These are phyloP conservation scores for Ceyx cyanopectus DNA, from an alignment of 2,113 vertebrate species.

Conservation along the genomic window DNA sequence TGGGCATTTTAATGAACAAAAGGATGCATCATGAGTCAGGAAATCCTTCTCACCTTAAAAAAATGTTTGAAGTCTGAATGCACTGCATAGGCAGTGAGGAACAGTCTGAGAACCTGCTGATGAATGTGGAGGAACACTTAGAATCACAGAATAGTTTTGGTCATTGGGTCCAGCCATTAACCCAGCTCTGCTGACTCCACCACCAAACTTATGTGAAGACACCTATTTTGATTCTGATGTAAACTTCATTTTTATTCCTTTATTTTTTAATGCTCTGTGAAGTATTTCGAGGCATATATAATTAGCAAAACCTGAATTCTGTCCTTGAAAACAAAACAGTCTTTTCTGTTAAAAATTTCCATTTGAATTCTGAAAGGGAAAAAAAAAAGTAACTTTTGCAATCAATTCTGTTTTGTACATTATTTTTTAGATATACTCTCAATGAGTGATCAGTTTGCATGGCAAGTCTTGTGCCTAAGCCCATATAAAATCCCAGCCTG, in stretches of 20 bases:
- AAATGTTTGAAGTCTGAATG: neutral
- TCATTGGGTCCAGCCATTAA: neutral
- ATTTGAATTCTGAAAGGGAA: neutral
- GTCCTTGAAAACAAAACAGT: neutral
- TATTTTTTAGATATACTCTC: neutral
- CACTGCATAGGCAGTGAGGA: neutral
- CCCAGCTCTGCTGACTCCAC: neutral
- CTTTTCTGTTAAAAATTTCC: rapidly evolving
- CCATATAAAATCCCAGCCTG: neutral
- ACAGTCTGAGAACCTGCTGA: neutral
- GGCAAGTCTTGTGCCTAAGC: neutral
- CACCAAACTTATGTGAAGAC: neutral
- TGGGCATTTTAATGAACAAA: neutral
- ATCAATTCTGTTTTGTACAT: neutral
- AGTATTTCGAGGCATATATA: neutral
- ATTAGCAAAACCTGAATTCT: rapidly evolving
- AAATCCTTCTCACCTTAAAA: neutral
- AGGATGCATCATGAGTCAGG: neutral
- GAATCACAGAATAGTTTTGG: neutral
- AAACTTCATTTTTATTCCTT: neutral
- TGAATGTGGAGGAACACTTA: neutral
- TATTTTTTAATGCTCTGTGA: neutral
- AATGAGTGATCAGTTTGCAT: rapidly evolving
- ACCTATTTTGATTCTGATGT: neutral
- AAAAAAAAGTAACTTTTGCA: neutral